These are phyloP conservation scores for Cephus cinctus DNA, from an alignment of 1,140 invertebrate genomes.

Conservation along the genomic window DNA sequence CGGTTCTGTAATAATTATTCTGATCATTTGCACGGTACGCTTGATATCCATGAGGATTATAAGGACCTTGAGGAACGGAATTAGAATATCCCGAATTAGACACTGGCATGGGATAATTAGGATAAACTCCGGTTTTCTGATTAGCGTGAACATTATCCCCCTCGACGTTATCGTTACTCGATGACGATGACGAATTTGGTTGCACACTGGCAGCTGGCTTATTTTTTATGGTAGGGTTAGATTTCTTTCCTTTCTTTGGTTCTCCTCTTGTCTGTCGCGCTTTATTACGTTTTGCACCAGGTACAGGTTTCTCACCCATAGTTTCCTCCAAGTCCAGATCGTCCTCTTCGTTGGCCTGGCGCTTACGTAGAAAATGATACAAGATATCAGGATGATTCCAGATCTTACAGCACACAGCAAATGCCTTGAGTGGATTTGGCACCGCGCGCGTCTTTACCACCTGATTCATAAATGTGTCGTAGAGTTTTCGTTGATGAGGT, in stretches of 20 bases:
- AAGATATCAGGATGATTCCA: conserved; percentile 99
- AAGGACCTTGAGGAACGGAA: conserved; percentile 1
- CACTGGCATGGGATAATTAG: conserved; percentile 31
- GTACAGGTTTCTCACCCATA: conserved; percentile 45
- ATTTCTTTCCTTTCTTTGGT: conserved; percentile 48
- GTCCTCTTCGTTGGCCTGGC: conserved; percentile 75
- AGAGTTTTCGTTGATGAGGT: conserved; percentile 80
- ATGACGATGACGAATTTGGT: conserved; percentile 57
- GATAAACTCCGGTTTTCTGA: conserved; percentile 24
- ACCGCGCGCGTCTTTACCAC: conserved; percentile 82
- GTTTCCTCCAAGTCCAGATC: conserved; percentile 86
- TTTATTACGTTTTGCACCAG: conserved; percentile 44
- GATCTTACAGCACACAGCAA: conserved; percentile 98
- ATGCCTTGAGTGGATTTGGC: conserved; percentile 95
- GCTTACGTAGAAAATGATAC: conserved; percentile 86
- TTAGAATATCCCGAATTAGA: conserved; percentile 31
- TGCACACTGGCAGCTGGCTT: conserved; percentile 70
- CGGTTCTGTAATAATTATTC: conserved; percentile 42
- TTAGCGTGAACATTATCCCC: conserved; percentile 22
- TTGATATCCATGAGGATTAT: conserved; percentile 34
- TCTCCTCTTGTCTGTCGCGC: conserved; percentile 47
- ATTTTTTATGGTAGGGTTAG: conserved; percentile 40
- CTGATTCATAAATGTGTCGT: conserved; percentile 90
- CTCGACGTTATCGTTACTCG: conserved; percentile 29
- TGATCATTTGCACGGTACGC: conserved; percentile 44